These are phyloP conservation scores for Nephrotoma guestfalica DNA, from an alignment of 2,888 invertebrate species.

Conservation along the genomic window DNA sequence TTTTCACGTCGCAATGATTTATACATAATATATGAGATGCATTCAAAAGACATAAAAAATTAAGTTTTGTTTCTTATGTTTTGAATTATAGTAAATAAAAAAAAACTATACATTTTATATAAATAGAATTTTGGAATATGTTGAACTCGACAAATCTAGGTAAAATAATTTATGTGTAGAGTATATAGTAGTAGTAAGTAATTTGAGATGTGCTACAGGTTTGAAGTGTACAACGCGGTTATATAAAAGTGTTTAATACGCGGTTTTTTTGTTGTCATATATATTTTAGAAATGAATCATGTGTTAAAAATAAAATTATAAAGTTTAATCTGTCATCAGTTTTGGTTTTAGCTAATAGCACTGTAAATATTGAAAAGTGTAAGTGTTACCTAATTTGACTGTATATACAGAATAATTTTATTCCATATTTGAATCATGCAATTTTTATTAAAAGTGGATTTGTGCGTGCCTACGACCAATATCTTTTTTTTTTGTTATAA, in stretches of 20 bases:
- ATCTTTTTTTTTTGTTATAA: not conserved
- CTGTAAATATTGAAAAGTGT: not conserved
- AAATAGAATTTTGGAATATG: not conserved
- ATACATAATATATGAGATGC: not conserved
- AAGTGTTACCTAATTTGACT: not conserved
- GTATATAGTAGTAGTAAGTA: not conserved
- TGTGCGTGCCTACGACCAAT: not conserved
- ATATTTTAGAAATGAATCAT: not conserved
- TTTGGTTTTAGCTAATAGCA: not conserved
- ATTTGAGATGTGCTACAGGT: not conserved
- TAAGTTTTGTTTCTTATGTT: not conserved
- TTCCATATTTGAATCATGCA: not conserved
- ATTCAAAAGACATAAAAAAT: not conserved
- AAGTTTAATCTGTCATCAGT: not conserved
- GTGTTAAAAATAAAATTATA: not conserved
- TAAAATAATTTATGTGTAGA: not conserved
- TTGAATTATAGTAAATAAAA: not conserved
- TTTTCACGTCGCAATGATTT: not conserved
- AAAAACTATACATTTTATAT: not conserved
- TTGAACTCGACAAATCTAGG: not conserved
- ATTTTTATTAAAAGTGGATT: no score
- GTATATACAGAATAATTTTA: not conserved
- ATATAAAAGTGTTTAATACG: not conserved
- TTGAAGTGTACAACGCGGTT: not conserved
- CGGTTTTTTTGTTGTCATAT: not conserved